These are phyloP conservation scores for Arbacia lixula DNA, from an alignment of 53 echinoderm and acorn worm species.

Conservation along the genomic window DNA sequence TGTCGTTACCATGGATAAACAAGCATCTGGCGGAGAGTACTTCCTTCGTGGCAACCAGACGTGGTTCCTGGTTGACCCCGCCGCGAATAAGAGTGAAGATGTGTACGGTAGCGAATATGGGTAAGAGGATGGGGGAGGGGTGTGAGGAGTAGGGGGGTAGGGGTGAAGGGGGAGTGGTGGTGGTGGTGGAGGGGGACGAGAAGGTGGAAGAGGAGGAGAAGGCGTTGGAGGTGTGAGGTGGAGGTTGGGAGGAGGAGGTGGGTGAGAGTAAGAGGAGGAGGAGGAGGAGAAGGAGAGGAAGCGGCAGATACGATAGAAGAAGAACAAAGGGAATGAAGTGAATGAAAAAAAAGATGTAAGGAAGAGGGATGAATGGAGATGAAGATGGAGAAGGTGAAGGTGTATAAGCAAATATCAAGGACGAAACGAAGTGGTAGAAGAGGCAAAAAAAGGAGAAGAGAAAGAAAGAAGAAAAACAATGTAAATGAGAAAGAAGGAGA, in stretches of 20 bases:
- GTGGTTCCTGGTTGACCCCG: constrained; percentile 93
- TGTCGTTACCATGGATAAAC: constrained; percentile 72
- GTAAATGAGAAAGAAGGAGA: no score
- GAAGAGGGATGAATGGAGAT: neutral
- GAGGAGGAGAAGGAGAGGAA: constrained; percentile 5
- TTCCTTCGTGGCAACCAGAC: constrained; percentile 57
- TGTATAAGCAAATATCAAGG: no score
- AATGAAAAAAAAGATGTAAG: neutral
- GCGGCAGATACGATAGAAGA: neutral
- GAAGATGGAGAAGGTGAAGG: neutral
- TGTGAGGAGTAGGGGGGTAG: neutral
- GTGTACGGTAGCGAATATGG: constrained; percentile 72
- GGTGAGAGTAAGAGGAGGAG: neutral
- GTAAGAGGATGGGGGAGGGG: constrained; percentile 42
- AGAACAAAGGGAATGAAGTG: no score
- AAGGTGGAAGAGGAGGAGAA: constrained; percentile 11
- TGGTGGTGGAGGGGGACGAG: constrained; percentile 51
- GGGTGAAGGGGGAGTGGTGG: constrained; percentile 60
- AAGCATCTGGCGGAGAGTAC: neutral
- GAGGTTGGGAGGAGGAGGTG: neutral
- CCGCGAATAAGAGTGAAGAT: constrained; percentile 80
- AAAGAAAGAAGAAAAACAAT: no score
- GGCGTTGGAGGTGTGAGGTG: neutral
- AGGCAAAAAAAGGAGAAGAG: no score
- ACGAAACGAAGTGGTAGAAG: no score